Evolutionary conservation across 2,888 invertebrate species (phyloP), one percentile per base, ranked within the genome.

Genomic region (Agrilus cyanescens): DNA sequence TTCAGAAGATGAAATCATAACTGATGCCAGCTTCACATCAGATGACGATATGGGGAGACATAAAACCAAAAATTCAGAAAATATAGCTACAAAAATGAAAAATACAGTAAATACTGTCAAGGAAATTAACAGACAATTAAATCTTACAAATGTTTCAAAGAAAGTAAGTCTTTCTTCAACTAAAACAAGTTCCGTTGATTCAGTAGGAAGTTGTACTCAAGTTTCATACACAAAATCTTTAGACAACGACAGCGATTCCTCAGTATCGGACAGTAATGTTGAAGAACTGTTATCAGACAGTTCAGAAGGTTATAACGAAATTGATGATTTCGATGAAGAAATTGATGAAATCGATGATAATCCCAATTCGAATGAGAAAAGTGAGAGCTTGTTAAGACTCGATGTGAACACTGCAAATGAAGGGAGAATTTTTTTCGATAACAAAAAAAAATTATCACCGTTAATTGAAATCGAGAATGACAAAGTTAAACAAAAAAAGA

Each of bases 201-300:
- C 66, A 1, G 62, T 58, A 3, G 56, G 57, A 2, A 60, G 64
- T 41, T 63, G 62, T 6, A 64, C 63, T 42, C 64, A 65, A 46
- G 54, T 57, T 37, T 67, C 66, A 1, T 67, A 67, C 49, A 67
- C 66, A 2, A 67, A 65, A 56, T 65, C 65, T 1, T 42, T 67
- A 30, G 66, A 65, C 41, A 61, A 66, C 41, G 65, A 65, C 38
- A 63, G 65, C 45, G 66, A 66, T 42, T 66, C 66, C 6, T 66
- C 66, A 12, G 66, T 67, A 10, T 66, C 66, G 2, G 67, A 67
- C 38, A 66, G 65, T 44, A 67, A 66, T 45, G 58, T 67, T n/a
- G 68, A 67, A 40, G 67, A 68, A 41, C 44, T 66, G 16, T 29
- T 48, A 34, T 47, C 47, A 12, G 46, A 32, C 12, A 46, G 46